Base-by-base conservation (phyloP, 2,113 vertebrate genomes). In the Limnothrissa miodon region DNA sequence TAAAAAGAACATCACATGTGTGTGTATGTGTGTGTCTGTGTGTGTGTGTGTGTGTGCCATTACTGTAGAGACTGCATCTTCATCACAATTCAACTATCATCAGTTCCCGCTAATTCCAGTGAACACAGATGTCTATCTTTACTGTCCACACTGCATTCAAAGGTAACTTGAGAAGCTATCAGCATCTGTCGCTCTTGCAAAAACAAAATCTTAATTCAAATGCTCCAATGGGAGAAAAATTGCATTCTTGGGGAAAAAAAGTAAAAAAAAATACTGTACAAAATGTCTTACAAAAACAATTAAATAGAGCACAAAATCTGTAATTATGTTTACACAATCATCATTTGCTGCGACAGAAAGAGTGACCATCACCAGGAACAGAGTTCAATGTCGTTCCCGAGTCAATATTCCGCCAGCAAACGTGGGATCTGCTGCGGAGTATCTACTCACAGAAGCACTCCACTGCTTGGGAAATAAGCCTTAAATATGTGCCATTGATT, bases 331-430 rank as follows among this genome's bases (percentile, higher is more conserved):
- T 19, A 51, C 15, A 17, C 51, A 53, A 17, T 53, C 5, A 53
- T 23, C 19, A 21, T 23, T 21, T 53, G 6, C 42, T 42, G 42
- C 6, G 3, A 53, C 17, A 53, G 51, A 53, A 53, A 19, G 51
- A 53, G 51, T 19, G 17, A 4, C 17, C 51, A 53, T 56, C 19
- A 1, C 53, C 19, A 29, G 56, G 56, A 39, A 62, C 78, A 33
- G 56, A 80, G 48, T 85, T 66, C 42, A 62, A 56, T 62, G 56
- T 53, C 48, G 23, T 51, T 82, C 66, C 45, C 39, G 80, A 80
- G 80, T 25, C 45, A 45, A 15, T 70, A 10, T 70, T 84, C 78
- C 48, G 33, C 29, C 44, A 15, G 74, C 46, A 70, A 29, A 11
- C 29, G 10, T 15, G 9, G 25, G 29, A 13, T 33, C 19, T 56